These are phyloP conservation scores for Amazona guildingii DNA, from an alignment of 2,113 vertebrate genomes.

Conservation along the genomic window DNA sequence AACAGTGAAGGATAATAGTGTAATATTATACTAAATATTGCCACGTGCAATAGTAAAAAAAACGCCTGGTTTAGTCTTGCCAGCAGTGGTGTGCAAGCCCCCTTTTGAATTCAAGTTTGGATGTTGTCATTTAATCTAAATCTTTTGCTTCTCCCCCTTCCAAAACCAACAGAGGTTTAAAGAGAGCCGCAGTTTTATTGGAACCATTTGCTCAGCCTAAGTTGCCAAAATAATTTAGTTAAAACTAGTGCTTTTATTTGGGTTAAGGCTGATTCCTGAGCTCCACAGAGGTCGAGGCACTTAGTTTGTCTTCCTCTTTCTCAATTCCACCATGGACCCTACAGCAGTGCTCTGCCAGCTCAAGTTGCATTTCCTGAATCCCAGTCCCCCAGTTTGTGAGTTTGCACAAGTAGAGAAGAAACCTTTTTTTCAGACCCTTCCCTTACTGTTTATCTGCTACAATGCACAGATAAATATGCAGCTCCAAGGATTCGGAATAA, in stretches of 20 bases:
- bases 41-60: conserved; percentile 70
- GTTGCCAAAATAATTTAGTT: conserved; percentile 72
- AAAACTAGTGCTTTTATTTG: conserved; percentile 74
- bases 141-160: conserved; percentile 64
- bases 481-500: background rate
- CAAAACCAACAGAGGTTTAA: conserved; percentile 75
- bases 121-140: conserved; percentile 69
- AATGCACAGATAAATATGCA: background rate
- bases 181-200: conserved; percentile 72
- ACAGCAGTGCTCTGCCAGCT: background rate
- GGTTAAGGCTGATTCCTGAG: conserved; percentile 70
- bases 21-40: conserved; percentile 78
- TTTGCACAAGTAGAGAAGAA: background rate
- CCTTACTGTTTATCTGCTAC: background rate
- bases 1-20: conserved; percentile 58
- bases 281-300: conserved; percentile 51
- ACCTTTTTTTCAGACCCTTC: background rate
- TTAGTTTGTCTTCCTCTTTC: conserved; percentile 44
- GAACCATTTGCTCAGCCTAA: conserved; percentile 70
- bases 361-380: background rate
- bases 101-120: conserved; percentile 57
- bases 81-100: conserved; percentile 53
- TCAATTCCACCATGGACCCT: background rate
- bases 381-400: background rate
- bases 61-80: background rate